Percentiles rank a stretch among this genome's conserved stretches.
phyloP scores from a whole-genome alignment of 92 coral and sea anemone genomes.

The Meandrina meandrites region DNA sequence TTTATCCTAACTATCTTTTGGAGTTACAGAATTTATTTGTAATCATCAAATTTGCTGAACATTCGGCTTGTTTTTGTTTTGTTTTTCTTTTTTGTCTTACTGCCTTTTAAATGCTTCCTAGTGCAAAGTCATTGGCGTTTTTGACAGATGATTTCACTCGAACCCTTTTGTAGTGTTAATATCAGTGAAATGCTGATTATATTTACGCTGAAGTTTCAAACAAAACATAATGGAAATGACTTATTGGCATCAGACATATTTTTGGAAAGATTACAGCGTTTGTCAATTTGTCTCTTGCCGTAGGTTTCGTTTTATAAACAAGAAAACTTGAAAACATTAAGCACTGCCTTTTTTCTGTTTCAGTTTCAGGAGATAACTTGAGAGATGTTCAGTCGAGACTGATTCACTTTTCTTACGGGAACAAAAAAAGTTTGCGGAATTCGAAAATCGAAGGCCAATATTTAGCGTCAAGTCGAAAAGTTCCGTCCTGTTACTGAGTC shows the following conservation, averaged over 20 bases:
- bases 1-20: neutral
- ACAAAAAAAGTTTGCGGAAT: conserved; percentile 13
- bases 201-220: neutral
- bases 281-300: neutral
- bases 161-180: neutral
- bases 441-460: conserved; percentile 41
- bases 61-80: neutral
- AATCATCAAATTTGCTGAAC: neutral
- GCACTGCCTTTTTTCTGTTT: neutral
- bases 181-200: neutral
- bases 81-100: neutral
- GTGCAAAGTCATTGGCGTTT: neutral
- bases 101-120: neutral
- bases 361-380: neutral
- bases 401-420: neutral
- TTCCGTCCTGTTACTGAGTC: neutral
- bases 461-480: neutral
- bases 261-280: conserved; percentile 2
- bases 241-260: neutral
- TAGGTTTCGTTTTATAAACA: neutral
- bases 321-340: neutral
- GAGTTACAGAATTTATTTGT: neutral
- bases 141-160: conserved; percentile 5
- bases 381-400: neutral
- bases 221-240: conserved; percentile 10